Base-by-base conservation (phyloP, 2,797 vertebrate species). In the Octomys mimax region DNA sequence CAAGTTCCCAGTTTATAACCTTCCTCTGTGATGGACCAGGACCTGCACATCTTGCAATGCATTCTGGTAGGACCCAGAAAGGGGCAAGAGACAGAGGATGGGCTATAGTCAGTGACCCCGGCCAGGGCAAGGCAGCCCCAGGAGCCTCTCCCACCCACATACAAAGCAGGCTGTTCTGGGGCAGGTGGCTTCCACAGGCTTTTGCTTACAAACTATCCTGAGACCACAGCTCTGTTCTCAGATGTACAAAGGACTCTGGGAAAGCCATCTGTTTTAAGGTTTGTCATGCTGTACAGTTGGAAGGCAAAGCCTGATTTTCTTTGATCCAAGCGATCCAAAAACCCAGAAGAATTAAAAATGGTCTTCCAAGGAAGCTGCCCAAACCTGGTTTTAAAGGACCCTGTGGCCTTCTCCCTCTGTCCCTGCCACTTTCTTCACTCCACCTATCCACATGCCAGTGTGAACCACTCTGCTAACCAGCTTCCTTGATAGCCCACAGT, bases 111-210 rank as follows among this genome's bases (percentile, higher is more conserved):
- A 75, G 54, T 64, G 61, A 42, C 14, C 33, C 14, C 9, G 33
- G 11, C 16, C 12, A 24, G 31, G 4, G 8, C 64, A 28, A 33
- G 36, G 39, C n/a, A 12, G 7, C 73, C 36, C 12, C 1, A 0
- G n/a, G 57, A 59, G 33, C 5, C 10, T 49, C 54, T 57, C 5
- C 80, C 13, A 10, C 7, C 36, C 57, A 28, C 26, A 46, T 1
- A 2, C 0, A 2, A 59, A 13, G 24, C 33, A 11, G 28, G 24
- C 18, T 52, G 73, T 62, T 22, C 1, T 16, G 1, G 5, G 8
- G 3, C 57, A 64, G 26, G 19, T 0, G 14, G 4, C 49, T 87
- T 5, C 3, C 31, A 42, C 22, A 36, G 5, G 52, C 16, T 54
- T 92, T 39, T 62, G 28, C 39, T 64, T 33, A 24, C 14, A 80